Percentiles rank a stretch among this genome's conserved stretches.
These are phyloP conservation scores for Pitangus sulphuratus DNA, from an alignment of 2,797 vertebrate species.

Conservation along the genomic window DNA sequence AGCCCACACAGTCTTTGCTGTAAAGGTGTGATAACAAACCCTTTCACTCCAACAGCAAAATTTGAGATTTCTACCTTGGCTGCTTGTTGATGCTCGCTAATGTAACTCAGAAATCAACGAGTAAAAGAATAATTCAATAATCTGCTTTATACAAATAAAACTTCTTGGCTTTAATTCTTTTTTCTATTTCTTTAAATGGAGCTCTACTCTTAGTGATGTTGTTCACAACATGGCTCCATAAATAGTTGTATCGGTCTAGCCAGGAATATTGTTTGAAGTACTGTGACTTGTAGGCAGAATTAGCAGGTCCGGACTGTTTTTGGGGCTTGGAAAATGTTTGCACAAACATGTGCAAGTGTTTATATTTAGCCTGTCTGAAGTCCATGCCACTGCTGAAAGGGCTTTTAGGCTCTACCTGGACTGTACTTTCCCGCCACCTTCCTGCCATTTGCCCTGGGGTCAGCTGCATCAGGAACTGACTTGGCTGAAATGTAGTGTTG, in stretches of 20 bases:
- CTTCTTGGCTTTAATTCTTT: not conserved
- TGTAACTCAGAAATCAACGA: not conserved
- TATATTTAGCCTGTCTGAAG: not conserved
- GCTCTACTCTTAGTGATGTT: not conserved
- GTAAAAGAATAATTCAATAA: not conserved
- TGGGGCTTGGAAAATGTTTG: not conserved
- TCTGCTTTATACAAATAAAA: not conserved
- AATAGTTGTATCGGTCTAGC: not conserved
- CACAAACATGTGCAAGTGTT: fast-evolving
- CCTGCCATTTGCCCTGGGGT: not conserved
- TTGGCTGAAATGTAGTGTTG: not conserved
- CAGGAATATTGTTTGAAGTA: not conserved
- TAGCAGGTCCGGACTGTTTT: not conserved
- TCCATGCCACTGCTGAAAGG: not conserved
- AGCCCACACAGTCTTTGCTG: not conserved
- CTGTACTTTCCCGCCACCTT: not conserved
- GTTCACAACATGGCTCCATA: not conserved
- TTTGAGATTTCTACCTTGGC: not conserved
- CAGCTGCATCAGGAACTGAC: not conserved
- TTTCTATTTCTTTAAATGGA: not conserved
- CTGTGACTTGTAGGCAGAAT: not conserved
- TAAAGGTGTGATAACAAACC: not conserved
- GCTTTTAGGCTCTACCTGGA: not conserved
- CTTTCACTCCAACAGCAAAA: not conserved
- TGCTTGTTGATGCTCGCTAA: not conserved